Conservation (phyloP, 37 sponge, comb jelly and placozoan genomes). For the Ianthella basta region DNA sequence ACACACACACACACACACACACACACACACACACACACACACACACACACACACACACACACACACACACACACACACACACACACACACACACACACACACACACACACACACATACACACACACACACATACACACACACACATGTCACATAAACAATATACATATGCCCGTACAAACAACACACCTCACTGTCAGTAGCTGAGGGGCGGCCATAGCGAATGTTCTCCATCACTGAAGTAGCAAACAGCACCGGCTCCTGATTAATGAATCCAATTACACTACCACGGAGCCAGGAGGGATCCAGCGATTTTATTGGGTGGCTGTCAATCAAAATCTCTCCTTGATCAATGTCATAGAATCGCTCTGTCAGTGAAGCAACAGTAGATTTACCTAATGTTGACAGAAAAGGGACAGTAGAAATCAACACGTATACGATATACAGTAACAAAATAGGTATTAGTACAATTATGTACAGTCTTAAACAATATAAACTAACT, state of each 20-base stretch:
- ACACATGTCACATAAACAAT: neutral
- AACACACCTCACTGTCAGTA: slow-evolving; percentile 72
- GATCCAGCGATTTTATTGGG: slow-evolving; percentile 63
- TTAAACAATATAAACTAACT: too few relatives aligned
- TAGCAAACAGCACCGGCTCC: slow-evolving; percentile 94
- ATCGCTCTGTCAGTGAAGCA: slow-evolving; percentile 89
- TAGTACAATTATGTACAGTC: too few relatives aligned
- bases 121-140: slow-evolving; percentile 48
- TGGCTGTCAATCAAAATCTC: slow-evolving; percentile 19
- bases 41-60: neutral
- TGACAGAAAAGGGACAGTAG: neutral
- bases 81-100: slow-evolving; percentile 23
- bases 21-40: slow-evolving; percentile 26
- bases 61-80: slow-evolving; percentile 2
- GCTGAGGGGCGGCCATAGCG: slow-evolving; percentile 84
- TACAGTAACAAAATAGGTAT: neutral
- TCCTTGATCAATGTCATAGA: slow-evolving; percentile 80
- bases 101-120: slow-evolving; percentile 33
- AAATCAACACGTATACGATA: neutral
- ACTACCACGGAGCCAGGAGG: slow-evolving; percentile 81
- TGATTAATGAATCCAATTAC: slow-evolving; percentile 93
- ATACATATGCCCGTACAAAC: neutral
- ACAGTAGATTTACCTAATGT: slow-evolving; percentile 91
- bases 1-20: slow-evolving; percentile 29
- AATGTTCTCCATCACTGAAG: slow-evolving; percentile 86